These are phyloP conservation scores for Pelobates fuscus DNA, from an alignment of 2,113 vertebrate genomes.

Conservation along the genomic window DNA sequence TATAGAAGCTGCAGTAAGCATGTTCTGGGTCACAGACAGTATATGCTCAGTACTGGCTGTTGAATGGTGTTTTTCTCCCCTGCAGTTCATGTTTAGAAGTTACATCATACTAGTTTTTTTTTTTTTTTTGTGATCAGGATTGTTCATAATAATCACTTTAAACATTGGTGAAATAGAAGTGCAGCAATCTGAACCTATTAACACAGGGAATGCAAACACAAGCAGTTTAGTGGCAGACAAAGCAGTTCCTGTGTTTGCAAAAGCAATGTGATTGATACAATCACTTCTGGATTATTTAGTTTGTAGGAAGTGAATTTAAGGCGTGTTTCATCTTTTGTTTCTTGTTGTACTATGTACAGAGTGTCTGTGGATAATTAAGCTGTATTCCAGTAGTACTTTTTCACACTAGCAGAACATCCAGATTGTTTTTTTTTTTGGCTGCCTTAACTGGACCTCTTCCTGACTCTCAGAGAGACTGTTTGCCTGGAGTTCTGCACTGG, in stretches of 20 bases:
- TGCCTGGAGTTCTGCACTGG: not conserved
- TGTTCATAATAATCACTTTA: not conserved
- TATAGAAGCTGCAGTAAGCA: too few species aligned
- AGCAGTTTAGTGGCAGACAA: not conserved
- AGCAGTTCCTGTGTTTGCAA: not conserved
- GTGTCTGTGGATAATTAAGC: not conserved
- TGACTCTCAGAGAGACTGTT: not conserved
- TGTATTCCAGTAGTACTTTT: not conserved
- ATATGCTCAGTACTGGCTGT: not conserved
- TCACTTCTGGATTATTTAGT: not conserved
- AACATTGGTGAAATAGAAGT: not conserved
- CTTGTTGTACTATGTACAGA: not conserved
- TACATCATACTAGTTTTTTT: not conserved
- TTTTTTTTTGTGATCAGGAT: not conserved
- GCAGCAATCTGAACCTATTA: not conserved
- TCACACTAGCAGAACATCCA: not conserved
- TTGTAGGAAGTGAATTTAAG: conserved; percentile 30
- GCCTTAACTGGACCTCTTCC: not conserved
- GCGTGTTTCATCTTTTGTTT: not conserved
- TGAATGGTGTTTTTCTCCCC: not conserved
- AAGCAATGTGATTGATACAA: not conserved
- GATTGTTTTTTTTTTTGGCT: not conserved
- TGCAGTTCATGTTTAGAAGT: not conserved
- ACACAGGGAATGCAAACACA: not conserved
- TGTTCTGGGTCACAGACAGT: too few species aligned